Evolutionary conservation across 2,888 invertebrate species (phyloP).

Genomic region (Pristionchus maxplancki): DNA sequence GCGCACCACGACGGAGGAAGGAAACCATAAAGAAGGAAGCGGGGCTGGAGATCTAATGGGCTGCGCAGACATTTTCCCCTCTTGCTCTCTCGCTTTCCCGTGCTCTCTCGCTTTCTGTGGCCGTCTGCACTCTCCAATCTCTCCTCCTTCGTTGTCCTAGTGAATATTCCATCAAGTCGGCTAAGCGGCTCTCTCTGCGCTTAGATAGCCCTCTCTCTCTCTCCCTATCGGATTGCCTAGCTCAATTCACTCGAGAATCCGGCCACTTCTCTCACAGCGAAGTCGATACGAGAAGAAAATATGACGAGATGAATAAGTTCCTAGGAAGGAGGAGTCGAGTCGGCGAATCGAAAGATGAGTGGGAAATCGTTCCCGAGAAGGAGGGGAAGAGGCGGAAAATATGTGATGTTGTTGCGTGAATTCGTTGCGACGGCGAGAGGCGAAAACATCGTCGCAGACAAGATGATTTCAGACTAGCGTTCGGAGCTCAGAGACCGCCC

Average conservation of each 20-base stretch:
- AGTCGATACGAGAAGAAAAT: not conserved
- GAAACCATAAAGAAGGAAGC: conserved; percentile 34
- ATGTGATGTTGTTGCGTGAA: conserved; percentile 14
- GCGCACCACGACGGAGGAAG: conserved; percentile 26
- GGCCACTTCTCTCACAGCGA: not conserved
- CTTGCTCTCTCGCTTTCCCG: not conserved
- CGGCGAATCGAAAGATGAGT: too few relatives aligned
- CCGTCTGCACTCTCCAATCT: not conserved
- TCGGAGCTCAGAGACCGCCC: too few relatives aligned
- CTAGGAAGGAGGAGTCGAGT: not conserved
- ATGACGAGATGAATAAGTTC: not conserved
- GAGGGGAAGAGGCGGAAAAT: not conserved
- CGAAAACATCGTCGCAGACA: not conserved
- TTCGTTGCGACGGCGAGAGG: not conserved
- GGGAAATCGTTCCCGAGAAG: not conserved
- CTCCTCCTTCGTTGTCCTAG: conserved; percentile 20
- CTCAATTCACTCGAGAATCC: not conserved
- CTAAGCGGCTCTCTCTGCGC: not conserved
- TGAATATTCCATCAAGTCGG: conserved; percentile 47
- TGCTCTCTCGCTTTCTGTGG: not conserved
- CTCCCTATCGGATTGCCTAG: not conserved
- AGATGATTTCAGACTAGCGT: not conserved
- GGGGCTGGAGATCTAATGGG: not conserved
- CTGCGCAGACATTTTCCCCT: conserved; percentile 12
- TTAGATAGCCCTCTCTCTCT: conserved; percentile 38